Base-by-base conservation (phyloP, 2,113 vertebrate species). In the Oreochromis aureus region DNA sequence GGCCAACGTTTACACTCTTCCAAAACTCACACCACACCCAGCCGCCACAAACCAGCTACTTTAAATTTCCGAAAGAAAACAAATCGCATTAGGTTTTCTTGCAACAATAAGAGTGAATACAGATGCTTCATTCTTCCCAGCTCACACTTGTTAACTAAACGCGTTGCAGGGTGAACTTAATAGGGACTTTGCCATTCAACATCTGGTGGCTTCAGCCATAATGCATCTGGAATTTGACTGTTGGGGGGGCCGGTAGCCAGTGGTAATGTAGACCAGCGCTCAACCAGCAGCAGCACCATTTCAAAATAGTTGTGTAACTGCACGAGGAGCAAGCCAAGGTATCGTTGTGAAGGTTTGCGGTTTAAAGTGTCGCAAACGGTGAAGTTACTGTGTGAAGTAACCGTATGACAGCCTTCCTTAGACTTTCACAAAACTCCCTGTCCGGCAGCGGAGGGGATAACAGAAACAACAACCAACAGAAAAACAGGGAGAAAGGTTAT, bases 1-100 rank as follows among this genome's bases (percentile, higher is more conserved):
- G 81, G 86, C 93, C 91, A 92, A 76, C 86, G 90, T 90, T 93
- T 91, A 92, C 91, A 88, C 88, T 91, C 86, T 86, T 85, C 93
- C 91, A 91, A 92, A 91, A 89, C 84, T 89, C 91, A 93, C 92
- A 95, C 94, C 95, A 95, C 95, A 94, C 95, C 95, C 95, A 94
- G 89, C 86, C 56, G 87, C 94, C 94, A 80, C 95, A 95, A 92
- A 93, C 63, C 92, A 88, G 82, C 89, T 84, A 82, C 91, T 91
- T 88, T 84, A 86, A 86, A 51, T 86, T 85, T 85, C 80, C 83
- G 86, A 80, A 87, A 88, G 59, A 92, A 91, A 94, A 92, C 78
- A 91, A 87, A 63, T 85, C 41, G 46, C 58, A 34, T 76, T 32
- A 24, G 55, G 48, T 89, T 73, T 87, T 66, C 61, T 66, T 34